Conservation (phyloP, 1,140 invertebrate species). For the Eumeta japonica region DNA sequence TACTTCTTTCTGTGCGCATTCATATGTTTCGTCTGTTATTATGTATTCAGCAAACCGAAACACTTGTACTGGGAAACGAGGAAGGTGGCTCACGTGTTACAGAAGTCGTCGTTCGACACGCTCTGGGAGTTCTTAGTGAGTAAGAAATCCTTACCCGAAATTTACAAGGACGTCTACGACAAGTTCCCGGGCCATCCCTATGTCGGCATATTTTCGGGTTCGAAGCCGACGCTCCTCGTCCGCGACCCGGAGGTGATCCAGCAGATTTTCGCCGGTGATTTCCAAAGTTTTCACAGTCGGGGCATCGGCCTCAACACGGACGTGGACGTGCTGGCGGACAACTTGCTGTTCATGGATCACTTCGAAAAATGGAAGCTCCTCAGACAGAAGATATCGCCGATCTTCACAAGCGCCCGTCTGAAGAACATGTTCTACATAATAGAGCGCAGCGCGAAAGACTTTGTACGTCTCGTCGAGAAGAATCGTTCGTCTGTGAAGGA, state of each 20-base stretch:
- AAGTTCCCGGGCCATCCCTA: conserved; percentile 12
- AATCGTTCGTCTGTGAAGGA: conserved; percentile 16
- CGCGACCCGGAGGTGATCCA: conserved; percentile 55
- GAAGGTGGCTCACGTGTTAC: conserved; percentile 15
- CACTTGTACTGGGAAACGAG: conserved; percentile 29
- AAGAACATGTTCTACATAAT: conserved; percentile 49
- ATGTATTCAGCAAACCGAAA: too few relatives aligned
- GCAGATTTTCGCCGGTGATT: conserved; percentile 53
- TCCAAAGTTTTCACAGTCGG: conserved; percentile 42
- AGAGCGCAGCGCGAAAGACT: conserved; percentile 23
- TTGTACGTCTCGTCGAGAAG: conserved; percentile 6
- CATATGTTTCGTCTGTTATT: too few relatives aligned
- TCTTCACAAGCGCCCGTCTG: conserved; percentile 42
- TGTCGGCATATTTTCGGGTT: conserved; percentile 16
- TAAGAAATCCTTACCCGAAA: conserved; percentile 18
- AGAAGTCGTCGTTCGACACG: conserved; percentile 3
- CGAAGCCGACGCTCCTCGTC: conserved; percentile 33
- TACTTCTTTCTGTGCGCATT: too few relatives aligned
- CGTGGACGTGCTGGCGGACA: conserved; percentile 33
- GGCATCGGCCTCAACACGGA: conserved; percentile 25
- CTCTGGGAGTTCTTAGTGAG: conserved; percentile 16
- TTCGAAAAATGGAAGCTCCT: conserved; percentile 39
- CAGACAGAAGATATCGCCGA: conserved; percentile 31
- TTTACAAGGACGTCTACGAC: conserved; percentile 21
- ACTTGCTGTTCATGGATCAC: conserved; percentile 36